Conservation (phyloP, 2,888 invertebrate species). For the Branchinecta sandiegonensis region DNA sequence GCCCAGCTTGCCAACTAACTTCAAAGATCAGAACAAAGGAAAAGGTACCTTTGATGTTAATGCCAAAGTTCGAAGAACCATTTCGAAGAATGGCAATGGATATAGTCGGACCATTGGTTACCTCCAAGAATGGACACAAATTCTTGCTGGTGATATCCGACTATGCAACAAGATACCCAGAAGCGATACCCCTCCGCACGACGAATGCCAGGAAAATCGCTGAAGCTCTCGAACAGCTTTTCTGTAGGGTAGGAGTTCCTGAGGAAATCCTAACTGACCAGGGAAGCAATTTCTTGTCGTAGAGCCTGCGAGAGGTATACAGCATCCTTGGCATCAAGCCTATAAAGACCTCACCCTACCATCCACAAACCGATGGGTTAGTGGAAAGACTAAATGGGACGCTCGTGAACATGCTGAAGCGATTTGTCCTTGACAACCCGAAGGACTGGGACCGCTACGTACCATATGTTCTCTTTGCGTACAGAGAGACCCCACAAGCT, state of each 20-base stretch:
- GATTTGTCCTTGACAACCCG: no score
- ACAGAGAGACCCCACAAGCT: no score
- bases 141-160: slow-evolving; percentile 20
- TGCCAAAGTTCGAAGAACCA: background rate
- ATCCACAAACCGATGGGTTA: no score
- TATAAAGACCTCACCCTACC: slow-evolving; percentile 10
- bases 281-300: slow-evolving; percentile 12
- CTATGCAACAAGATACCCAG: slow-evolving; percentile 17
- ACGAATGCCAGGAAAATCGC: slow-evolving; percentile 18
- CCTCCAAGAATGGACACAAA: slow-evolving; percentile 11
- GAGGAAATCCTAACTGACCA: slow-evolving; percentile 19
- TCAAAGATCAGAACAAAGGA: background rate
- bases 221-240: background rate
- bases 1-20: background rate
- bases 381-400: no score
- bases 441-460: no score
- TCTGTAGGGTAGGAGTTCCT: slow-evolving; percentile 9
- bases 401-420: no score
- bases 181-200: background rate
- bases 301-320: slow-evolving; percentile 14
- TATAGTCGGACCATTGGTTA: slow-evolving; percentile 19
- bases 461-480: no score
- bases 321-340: slow-evolving; percentile 4
- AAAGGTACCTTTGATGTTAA: slow-evolving; percentile 1
- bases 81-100: slow-evolving; percentile 17